phyloP scores from a whole-genome alignment of 2,888 invertebrate species.

The Ophraella communa region DNA sequence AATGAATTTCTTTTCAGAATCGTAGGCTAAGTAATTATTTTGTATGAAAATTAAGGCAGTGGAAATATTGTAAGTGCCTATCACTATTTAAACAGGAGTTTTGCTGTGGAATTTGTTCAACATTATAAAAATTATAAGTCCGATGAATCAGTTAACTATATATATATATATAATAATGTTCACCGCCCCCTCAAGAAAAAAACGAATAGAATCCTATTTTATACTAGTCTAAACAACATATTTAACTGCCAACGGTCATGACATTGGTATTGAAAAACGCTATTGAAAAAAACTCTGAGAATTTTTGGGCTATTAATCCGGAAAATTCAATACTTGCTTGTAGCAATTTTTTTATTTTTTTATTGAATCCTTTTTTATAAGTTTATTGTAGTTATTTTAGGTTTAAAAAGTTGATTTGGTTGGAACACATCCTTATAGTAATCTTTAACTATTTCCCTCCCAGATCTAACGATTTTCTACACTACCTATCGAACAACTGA shows the following conservation, averaged over 20 bases:
- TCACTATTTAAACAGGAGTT: background rate
- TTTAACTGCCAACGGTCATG: conserved; percentile 14
- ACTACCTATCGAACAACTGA: no score
- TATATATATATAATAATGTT: no score
- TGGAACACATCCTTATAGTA: background rate
- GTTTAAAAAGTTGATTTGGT: conserved; percentile 2
- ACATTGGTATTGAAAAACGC: background rate
- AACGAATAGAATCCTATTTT: background rate
- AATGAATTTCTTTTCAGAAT: no score
- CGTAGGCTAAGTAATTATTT: no score
- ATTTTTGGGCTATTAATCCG: conserved; percentile 9
- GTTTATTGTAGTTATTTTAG: conserved; percentile 3
- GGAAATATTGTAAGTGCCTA: no score
- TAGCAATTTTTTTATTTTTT: conserved; percentile 7
- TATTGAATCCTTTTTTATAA: conserved; percentile 11
- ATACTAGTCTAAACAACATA: conserved; percentile 1
- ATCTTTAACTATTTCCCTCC: background rate
- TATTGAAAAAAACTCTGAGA: conserved; percentile 13
- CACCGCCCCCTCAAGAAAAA: background rate
- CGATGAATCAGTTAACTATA: background rate
- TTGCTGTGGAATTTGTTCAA: background rate
- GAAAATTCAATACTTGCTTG: conserved; percentile 12
- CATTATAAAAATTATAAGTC: background rate
- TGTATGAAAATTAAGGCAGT: background rate
- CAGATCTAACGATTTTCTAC: no score